Conservation (phyloP, 2,797 vertebrate species). For the Rhodeus uyekii region DNA sequence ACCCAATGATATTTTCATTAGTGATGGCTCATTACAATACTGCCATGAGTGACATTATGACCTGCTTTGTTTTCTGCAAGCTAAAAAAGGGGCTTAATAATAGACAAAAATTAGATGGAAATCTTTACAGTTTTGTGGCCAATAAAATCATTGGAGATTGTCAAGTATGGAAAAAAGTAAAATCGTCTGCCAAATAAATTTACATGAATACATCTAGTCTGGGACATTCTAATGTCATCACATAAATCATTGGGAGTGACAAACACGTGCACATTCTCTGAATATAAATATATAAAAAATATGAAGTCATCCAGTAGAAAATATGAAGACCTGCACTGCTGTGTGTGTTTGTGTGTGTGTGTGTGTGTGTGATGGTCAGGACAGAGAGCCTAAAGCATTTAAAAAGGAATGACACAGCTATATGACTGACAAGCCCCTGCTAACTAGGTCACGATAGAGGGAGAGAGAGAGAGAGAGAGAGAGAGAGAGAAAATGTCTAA, state of each 20-base stretch:
- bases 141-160: not conserved
- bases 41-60: not conserved
- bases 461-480: conserved; percentile 4
- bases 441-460: conserved; percentile 63
- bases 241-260: not conserved
- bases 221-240: not conserved
- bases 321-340: not conserved
- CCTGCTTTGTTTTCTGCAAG: not conserved
- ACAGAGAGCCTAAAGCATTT: conserved; percentile 51
- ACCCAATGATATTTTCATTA: not conserved
- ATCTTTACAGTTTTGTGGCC: no score
- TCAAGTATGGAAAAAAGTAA: not conserved
- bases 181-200: not conserved
- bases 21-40: not conserved
- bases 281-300: not conserved
- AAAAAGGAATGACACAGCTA: conserved; percentile 56
- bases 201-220: not conserved
- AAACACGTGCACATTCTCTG: not conserved
- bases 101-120: not conserved
- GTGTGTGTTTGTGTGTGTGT: conserved; percentile 10
- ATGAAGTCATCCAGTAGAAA: conserved; percentile 24
- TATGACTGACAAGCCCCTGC: conserved; percentile 64
- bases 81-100: not conserved
- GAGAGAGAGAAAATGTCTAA: not conserved
- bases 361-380: conserved; percentile 47